These are phyloP conservation scores for Acrobasis repandana DNA, from an alignment of 2,888 invertebrate genomes.

Conservation along the genomic window DNA sequence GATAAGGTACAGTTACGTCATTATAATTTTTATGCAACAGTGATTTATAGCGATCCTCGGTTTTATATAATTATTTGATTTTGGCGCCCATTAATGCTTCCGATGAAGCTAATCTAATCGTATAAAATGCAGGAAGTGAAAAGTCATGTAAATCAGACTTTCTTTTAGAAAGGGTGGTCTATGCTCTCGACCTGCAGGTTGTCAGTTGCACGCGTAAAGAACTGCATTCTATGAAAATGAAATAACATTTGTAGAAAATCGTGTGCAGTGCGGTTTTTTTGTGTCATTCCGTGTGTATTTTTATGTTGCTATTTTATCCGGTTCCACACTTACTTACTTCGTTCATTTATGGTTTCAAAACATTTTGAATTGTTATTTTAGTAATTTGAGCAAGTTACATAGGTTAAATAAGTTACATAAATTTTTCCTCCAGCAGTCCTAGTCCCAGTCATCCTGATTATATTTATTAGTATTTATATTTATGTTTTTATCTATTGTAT, in stretches of 20 bases:
- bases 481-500: too few species aligned
- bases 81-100: constrained; percentile 2
- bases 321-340: too few species aligned
- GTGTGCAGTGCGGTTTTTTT: background rate
- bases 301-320: background rate
- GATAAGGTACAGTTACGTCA: constrained; percentile 18
- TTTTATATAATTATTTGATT: constrained; percentile 9
- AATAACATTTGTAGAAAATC: constrained; percentile 1
- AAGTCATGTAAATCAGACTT: constrained; percentile 19
- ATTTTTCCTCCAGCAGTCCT: too few species aligned
- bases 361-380: too few species aligned
- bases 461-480: too few species aligned
- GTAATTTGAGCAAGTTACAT: too few species aligned
- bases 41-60: constrained; percentile 17
- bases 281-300: background rate
- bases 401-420: too few species aligned
- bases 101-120: constrained; percentile 8
- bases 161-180: constrained; percentile 1
- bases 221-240: constrained; percentile 1
- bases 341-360: too few species aligned
- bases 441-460: too few species aligned
- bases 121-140: constrained; percentile 20
- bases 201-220: constrained; percentile 9
- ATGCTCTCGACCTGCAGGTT: background rate
- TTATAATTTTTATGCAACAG: constrained; percentile 11